Evolutionary conservation across 2,797 vertebrate genomes (phyloP).

Genomic region (Ctenosaura bakeri): DNA sequence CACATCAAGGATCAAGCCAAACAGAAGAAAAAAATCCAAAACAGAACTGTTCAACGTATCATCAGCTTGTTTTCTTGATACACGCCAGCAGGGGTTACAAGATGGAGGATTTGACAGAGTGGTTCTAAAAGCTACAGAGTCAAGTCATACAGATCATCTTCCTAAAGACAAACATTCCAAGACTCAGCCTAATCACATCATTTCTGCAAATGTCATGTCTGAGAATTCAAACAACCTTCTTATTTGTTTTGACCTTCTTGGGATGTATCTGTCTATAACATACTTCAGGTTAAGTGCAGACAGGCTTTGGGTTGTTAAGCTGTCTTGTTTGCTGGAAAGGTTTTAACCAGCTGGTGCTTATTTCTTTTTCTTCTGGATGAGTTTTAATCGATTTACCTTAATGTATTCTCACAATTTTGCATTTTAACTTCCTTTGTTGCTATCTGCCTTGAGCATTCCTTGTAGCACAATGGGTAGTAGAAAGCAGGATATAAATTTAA

Average conservation of each 20-base stretch:
- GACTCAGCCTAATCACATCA: slow-evolving; percentile 25
- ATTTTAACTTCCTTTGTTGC: not conserved
- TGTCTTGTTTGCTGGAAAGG: not conserved
- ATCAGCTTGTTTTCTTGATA: slow-evolving; percentile 14
- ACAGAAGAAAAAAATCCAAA: fast-evolving
- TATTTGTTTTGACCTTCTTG: not conserved
- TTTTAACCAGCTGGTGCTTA: not conserved
- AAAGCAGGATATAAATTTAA: not conserved
- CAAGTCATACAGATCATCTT: slow-evolving; percentile 72
- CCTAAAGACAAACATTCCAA: slow-evolving; percentile 68
- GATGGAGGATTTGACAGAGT: slow-evolving; percentile 4
- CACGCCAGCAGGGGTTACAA: slow-evolving; percentile 53
- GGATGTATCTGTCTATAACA: slow-evolving; percentile 37
- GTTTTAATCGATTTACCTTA: not conserved
- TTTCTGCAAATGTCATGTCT: slow-evolving; percentile 50
- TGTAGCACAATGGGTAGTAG: not conserved
- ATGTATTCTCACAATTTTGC: not conserved
- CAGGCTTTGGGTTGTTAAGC: not conserved
- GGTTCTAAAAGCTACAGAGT: slow-evolving; percentile 53
- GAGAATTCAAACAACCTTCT: not conserved
- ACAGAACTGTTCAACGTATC: slow-evolving; percentile 14
- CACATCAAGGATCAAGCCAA: slow-evolving; percentile 25
- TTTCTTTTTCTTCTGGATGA: not conserved
- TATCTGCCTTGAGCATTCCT: not conserved
- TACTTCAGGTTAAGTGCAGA: not conserved